phyloP scores from a whole-genome alignment of 2,888 invertebrate species.

The Micoletzkya japonica region DNA sequence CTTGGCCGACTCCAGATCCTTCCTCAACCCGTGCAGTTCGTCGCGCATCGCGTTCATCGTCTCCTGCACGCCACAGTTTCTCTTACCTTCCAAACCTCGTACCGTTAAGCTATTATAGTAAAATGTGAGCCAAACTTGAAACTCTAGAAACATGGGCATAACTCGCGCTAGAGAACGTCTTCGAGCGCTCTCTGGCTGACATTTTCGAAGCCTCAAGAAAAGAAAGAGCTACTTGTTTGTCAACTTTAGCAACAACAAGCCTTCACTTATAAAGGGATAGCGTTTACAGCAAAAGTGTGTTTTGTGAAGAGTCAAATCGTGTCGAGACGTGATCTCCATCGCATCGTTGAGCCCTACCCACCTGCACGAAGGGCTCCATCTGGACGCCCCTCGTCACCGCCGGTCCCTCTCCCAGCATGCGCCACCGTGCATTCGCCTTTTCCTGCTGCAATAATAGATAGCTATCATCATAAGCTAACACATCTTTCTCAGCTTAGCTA shows the following conservation, averaged over 20 bases:
- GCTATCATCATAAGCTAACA: neutral
- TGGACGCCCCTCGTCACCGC: conserved; percentile 7
- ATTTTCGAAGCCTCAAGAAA: too few species aligned
- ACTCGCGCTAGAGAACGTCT: neutral
- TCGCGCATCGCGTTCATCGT: conserved; percentile 8
- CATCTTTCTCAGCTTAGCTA: neutral
- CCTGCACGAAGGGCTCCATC: conserved; percentile 25
- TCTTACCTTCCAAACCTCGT: neutral
- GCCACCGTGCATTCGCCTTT: conserved; percentile 24
- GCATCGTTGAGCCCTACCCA: too few species aligned
- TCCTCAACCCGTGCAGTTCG: conserved; percentile 22
- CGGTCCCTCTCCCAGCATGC: conserved; percentile 8
- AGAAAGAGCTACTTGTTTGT: too few species aligned
- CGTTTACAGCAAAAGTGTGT: too few species aligned
- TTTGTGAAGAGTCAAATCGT: too few species aligned
- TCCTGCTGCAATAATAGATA: conserved; percentile 20
- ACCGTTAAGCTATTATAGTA: neutral
- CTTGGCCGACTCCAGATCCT: conserved; percentile 24
- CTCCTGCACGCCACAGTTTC: neutral
- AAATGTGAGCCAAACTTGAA: neutral
- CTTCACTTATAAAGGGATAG: neutral
- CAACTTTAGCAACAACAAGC: too few species aligned
- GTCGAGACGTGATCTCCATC: too few species aligned
- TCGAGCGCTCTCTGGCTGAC: too few species aligned
- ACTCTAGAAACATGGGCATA: neutral